Conservation (phyloP, 2,888 invertebrate species). For the Phaonia tiefii region DNA sequence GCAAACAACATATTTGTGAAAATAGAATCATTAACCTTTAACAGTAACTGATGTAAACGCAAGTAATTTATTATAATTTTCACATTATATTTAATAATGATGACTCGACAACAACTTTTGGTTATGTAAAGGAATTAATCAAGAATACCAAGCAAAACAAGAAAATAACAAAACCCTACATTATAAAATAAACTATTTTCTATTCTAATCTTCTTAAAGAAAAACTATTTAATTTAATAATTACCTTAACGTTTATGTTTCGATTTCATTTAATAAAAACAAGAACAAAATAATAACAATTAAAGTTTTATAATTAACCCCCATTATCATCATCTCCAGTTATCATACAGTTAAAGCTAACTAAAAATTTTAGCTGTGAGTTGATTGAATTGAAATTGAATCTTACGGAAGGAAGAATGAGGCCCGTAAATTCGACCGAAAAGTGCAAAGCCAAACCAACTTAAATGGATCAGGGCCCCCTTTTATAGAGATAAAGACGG, state of each 20-base stretch:
- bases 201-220: constrained; percentile 25
- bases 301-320: constrained; percentile 77
- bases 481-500: too few relatives aligned
- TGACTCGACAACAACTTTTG: constrained; percentile 34
- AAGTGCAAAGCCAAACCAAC: too few relatives aligned
- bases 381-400: too few relatives aligned
- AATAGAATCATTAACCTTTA: constrained; percentile 63
- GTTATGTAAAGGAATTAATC: constrained; percentile 52
- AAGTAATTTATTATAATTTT: constrained; percentile 44
- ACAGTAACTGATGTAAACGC: constrained; percentile 48
- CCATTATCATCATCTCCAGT: too few relatives aligned
- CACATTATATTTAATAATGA: constrained; percentile 49
- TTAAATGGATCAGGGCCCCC: too few relatives aligned
- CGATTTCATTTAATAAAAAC: constrained; percentile 74
- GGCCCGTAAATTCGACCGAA: too few relatives aligned
- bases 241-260: constrained; percentile 69
- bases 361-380: too few relatives aligned
- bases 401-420: too few relatives aligned
- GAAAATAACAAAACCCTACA: constrained; percentile 46
- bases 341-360: too few relatives aligned
- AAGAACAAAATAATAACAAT: constrained; percentile 76
- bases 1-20: constrained; percentile 70
- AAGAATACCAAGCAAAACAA: constrained; percentile 34
- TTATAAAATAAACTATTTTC: constrained; percentile 25
- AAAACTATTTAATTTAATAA: constrained; percentile 56